A percentile compares a stretch with the other conserved stretches of the same genome.
Evolutionary conservation across 2,888 invertebrate species (phyloP).

Genomic region (Cremastinae sp.): DNA sequence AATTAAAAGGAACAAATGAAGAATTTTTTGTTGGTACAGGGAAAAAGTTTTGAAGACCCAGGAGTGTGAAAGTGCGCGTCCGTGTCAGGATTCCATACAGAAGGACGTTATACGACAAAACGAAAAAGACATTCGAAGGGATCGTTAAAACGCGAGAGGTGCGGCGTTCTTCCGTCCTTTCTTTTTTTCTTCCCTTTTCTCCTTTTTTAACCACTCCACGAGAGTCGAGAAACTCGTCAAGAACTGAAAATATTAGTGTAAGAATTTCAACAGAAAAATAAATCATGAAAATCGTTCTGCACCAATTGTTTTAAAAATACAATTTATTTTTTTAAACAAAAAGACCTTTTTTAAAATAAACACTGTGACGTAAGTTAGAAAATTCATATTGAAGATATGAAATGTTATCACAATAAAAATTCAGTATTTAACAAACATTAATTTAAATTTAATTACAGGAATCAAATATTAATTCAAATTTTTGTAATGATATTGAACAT

Average conservation of each 20-base stretch:
- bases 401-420: too few relatives aligned
- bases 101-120: background rate
- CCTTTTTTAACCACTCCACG: background rate
- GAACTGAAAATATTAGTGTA: background rate
- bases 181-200: conserved; percentile 6
- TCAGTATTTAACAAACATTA: too few relatives aligned
- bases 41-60: background rate
- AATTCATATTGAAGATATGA: too few relatives aligned
- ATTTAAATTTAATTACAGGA: too few relatives aligned
- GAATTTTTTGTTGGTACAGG: too few relatives aligned
- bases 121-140: conserved; percentile 45
- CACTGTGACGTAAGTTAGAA: too few relatives aligned
- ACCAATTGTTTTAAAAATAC: too few relatives aligned
- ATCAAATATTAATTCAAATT: too few relatives aligned
- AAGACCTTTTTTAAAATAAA: too few relatives aligned
- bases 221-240: background rate
- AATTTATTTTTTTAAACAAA: too few relatives aligned
- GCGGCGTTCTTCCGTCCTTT: conserved; percentile 42
- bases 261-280: background rate
- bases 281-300: conserved; percentile 28
- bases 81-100: background rate
- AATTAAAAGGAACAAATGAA: too few relatives aligned
- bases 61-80: background rate
- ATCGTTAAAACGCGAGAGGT: conserved; percentile 53
- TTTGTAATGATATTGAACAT: too few relatives aligned